Evolutionary conservation across 2,797 vertebrate genomes (phyloP).

Genomic region (Petrocephalus sullivani): DNA sequence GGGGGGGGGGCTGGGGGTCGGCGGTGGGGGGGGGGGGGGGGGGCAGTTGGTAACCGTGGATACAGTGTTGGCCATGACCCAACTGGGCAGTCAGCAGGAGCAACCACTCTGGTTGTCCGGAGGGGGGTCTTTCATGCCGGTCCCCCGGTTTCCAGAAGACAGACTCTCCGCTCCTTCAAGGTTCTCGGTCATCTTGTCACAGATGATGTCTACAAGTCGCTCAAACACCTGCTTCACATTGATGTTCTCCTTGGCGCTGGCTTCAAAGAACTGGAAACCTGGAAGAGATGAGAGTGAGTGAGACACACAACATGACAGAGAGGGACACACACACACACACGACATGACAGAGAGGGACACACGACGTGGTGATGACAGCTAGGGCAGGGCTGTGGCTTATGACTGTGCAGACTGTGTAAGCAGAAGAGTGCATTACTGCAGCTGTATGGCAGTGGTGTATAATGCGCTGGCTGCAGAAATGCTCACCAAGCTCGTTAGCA

Average conservation of each 20-base stretch:
- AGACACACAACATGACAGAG: too few species aligned
- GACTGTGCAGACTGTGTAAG: too few species aligned
- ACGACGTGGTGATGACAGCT: too few species aligned
- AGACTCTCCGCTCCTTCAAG: constrained; percentile 58
- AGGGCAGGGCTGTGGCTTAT: too few species aligned
- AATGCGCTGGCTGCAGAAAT: background rate
- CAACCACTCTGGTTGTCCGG: constrained; percentile 57
- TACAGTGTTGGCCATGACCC: background rate
- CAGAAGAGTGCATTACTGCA: too few species aligned
- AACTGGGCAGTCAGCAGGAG: constrained; percentile 60
- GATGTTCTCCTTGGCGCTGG: constrained; percentile 83
- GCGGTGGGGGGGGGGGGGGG: too few species aligned
- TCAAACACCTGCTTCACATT: constrained; percentile 88
- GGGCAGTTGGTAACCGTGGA: background rate
- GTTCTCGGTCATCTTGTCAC: constrained; percentile 81
- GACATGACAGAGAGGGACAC: too few species aligned
- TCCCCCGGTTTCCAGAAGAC: constrained; percentile 52
- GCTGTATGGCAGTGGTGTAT: too few species aligned
- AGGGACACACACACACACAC: too few species aligned
- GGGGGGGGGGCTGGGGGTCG: too few species aligned
- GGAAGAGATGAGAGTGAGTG: background rate
- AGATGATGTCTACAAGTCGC: constrained; percentile 80
- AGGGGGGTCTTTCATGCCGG: constrained; percentile 57
- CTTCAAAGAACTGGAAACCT: constrained; percentile 88
- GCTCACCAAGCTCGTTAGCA: constrained; percentile 74